A percentile compares a stretch with the other conserved stretches of the same genome.
phyloP scores from a whole-genome alignment of 2,888 invertebrate species.

The Dione vanillae region DNA sequence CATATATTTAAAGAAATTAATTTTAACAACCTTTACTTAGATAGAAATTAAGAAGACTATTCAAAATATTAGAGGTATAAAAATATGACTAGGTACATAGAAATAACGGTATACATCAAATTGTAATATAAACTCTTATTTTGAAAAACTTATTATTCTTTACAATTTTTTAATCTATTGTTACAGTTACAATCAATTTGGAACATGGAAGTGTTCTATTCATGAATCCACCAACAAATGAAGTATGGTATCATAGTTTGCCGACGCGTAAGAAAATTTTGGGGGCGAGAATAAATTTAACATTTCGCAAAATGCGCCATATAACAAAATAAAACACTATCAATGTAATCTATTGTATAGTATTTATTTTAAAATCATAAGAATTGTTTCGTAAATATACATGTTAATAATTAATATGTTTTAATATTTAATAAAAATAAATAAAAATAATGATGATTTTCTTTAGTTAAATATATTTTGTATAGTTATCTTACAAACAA shows the following conservation, averaged over 20 bases:
- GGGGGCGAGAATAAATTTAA: slow-evolving; percentile 86
- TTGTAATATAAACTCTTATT: background rate
- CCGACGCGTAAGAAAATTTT: slow-evolving; percentile 83
- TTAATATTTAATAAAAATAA: background rate
- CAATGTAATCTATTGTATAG: no score
- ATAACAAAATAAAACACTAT: slow-evolving; percentile 30
- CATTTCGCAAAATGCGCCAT: slow-evolving; percentile 82
- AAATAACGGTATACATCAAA: background rate
- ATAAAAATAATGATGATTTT: no score
- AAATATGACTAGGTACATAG: background rate
- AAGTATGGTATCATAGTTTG: slow-evolving; percentile 88
- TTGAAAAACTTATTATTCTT: background rate
- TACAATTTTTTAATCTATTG: slow-evolving; percentile 39
- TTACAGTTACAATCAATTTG: slow-evolving; percentile 84
- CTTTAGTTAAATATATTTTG: background rate
- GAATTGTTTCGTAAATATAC: no score
- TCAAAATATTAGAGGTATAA: no score
- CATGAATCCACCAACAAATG: slow-evolving; percentile 89
- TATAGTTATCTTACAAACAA: background rate
- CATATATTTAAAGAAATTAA: no score
- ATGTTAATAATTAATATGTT: background rate
- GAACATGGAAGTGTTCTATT: slow-evolving; percentile 87
- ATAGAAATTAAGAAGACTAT: no score
- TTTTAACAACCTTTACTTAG: no score
- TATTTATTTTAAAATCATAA: no score